These are phyloP conservation scores for Graptemys geographica DNA, from an alignment of 2,797 vertebrate genomes.

Conservation along the genomic window DNA sequence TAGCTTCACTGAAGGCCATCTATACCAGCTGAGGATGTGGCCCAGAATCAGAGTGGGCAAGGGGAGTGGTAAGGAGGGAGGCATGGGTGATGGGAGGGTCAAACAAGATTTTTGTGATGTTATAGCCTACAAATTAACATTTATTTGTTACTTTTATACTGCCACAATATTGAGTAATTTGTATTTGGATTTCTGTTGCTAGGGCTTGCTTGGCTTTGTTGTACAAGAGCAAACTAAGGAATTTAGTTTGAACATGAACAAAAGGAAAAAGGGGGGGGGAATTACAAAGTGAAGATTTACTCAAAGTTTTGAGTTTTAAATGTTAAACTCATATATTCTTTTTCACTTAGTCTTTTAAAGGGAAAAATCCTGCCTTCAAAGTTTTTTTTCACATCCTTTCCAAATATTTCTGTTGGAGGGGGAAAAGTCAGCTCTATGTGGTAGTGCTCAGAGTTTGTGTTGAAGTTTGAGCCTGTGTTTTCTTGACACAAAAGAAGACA, in stretches of 20 bases:
- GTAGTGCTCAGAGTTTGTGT: background rate
- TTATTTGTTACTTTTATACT: no score
- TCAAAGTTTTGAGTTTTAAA: no score
- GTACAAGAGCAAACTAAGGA: background rate
- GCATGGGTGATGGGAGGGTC: background rate
- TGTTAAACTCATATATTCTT: background rate
- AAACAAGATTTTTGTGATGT: background rate
- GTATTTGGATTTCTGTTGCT: no score
- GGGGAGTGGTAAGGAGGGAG: background rate
- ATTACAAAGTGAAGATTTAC: no score
- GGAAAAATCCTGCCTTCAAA: background rate
- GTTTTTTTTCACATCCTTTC: background rate
- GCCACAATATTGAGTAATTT: no score
- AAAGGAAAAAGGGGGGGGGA: background rate
- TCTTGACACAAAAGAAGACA: background rate
- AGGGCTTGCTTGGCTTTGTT: background rate
- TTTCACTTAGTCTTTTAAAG: background rate
- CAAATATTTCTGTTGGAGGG: background rate
- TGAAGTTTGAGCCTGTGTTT: background rate
- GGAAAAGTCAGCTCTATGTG: background rate
- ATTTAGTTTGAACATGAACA: background rate
- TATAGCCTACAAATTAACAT: background rate
- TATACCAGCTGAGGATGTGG: background rate
- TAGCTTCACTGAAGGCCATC: background rate
- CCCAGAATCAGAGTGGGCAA: background rate